Evolutionary conservation across 2,113 vertebrate species (phyloP).

Genomic region (Pteruthius melanotis): DNA sequence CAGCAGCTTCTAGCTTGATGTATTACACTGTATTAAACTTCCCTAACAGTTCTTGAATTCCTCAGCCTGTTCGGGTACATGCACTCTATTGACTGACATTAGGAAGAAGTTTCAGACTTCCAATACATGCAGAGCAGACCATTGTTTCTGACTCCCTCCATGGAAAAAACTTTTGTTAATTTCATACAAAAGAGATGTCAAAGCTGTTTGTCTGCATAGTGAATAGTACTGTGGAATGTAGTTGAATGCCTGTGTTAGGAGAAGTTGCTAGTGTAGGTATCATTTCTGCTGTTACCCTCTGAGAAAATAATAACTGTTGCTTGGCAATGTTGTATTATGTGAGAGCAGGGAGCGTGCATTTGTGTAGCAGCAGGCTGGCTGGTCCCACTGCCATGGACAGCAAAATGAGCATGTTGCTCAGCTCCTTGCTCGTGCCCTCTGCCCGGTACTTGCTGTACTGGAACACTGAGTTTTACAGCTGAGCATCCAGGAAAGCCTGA

Average conservation of each 20-base stretch:
- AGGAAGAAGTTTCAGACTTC: neutral
- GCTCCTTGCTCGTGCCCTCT: neutral
- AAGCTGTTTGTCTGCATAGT: neutral
- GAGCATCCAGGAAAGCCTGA: neutral
- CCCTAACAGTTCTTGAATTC: neutral
- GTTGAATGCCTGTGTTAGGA: neutral
- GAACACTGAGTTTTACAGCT: neutral
- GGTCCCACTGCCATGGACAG: neutral
- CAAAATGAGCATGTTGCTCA: neutral
- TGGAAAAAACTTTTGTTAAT: neutral
- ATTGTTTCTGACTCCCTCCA: neutral
- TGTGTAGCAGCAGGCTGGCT: neutral
- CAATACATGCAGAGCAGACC: neutral
- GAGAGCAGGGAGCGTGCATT: neutral
- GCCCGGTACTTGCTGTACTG: neutral
- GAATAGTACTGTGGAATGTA: neutral
- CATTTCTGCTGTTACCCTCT: neutral
- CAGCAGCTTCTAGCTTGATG: neutral
- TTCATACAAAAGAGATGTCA: neutral
- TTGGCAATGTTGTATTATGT: neutral
- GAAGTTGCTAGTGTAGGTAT: neutral
- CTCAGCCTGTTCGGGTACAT: neutral
- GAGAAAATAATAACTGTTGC: neutral
- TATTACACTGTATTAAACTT: neutral
- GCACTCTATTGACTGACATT: neutral